Evolutionary conservation across 2,113 vertebrate genomes (phyloP).

Genomic region (Pygoscelis adeliae): DNA sequence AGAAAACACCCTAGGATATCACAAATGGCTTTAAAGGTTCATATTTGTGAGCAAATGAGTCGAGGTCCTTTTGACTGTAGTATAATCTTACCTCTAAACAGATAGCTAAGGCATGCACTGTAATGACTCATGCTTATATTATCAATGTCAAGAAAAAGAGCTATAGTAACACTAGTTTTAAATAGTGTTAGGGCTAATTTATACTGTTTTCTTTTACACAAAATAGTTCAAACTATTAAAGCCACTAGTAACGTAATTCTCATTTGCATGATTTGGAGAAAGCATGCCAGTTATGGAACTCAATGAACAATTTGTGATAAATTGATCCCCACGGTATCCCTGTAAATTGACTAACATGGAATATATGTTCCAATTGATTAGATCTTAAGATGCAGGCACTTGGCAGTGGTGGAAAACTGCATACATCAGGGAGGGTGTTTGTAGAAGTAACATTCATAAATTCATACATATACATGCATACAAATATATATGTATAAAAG

Average conservation of each 20-base stretch:
- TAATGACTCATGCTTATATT: not conserved
- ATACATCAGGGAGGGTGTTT: not conserved
- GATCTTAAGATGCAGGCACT: not conserved
- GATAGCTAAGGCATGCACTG: not conserved
- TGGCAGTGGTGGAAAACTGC: not conserved
- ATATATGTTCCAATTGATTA: not conserved
- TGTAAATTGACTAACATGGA: not conserved
- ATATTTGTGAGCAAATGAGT: not conserved
- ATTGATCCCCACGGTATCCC: not conserved
- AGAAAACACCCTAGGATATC: not conserved
- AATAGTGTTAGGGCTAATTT: not conserved
- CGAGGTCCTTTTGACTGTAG: not conserved
- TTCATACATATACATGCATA: not conserved
- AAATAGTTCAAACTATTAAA: not conserved
- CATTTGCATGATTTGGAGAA: not conserved
- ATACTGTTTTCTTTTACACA: not conserved
- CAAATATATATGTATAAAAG: too few relatives aligned
- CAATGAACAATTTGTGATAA: not conserved
- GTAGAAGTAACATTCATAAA: not conserved
- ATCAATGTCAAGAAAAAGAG: not conserved
- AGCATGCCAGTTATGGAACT: not conserved
- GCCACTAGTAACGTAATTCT: not conserved
- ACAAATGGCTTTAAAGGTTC: not conserved
- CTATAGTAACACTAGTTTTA: not conserved
- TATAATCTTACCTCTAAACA: not conserved